Conservation (phyloP, 2,888 invertebrate species). For the Shargacucullia verbasci region DNA sequence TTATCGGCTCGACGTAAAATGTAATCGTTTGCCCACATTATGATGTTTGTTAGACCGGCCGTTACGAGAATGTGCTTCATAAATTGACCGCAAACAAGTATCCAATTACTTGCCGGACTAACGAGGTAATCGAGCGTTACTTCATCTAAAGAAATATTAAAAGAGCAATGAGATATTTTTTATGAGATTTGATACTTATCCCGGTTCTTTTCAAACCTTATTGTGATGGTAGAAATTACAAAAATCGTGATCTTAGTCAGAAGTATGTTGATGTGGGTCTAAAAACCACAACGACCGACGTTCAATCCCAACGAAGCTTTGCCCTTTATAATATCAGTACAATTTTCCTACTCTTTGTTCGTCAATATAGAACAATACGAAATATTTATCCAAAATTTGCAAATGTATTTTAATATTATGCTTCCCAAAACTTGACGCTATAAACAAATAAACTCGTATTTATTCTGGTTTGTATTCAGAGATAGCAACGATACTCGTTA, state of each 20-base stretch:
- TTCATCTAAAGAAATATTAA: slow-evolving; percentile 25
- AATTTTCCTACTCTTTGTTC: slow-evolving; percentile 37
- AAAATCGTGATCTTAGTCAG: no score
- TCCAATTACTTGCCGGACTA: slow-evolving; percentile 38
- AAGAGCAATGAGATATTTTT: background rate
- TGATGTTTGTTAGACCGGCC: slow-evolving; percentile 21
- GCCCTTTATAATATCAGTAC: slow-evolving; percentile 26
- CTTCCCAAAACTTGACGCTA: slow-evolving; percentile 35
- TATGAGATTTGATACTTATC: background rate
- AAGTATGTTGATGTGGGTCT: no score
- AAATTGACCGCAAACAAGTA: slow-evolving; percentile 44
- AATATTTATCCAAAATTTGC: slow-evolving; percentile 45
- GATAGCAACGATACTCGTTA: slow-evolving; percentile 19
- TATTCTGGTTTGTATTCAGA: slow-evolving; percentile 15
- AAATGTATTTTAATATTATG: slow-evolving; percentile 56
- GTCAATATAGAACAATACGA: slow-evolving; percentile 20
- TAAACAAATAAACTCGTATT: slow-evolving; percentile 29
- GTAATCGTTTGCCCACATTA: slow-evolving; percentile 27
- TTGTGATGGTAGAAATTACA: no score
- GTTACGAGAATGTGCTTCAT: slow-evolving; percentile 20
- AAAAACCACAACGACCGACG: no score
- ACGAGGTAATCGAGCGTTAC: slow-evolving; percentile 32
- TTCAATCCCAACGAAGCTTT: slow-evolving; percentile 6
- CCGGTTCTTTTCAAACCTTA: no score
- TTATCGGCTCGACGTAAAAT: slow-evolving; percentile 31